phyloP scores from a whole-genome alignment of 2,797 vertebrate genomes.

The Mormyrops attenuatus region DNA sequence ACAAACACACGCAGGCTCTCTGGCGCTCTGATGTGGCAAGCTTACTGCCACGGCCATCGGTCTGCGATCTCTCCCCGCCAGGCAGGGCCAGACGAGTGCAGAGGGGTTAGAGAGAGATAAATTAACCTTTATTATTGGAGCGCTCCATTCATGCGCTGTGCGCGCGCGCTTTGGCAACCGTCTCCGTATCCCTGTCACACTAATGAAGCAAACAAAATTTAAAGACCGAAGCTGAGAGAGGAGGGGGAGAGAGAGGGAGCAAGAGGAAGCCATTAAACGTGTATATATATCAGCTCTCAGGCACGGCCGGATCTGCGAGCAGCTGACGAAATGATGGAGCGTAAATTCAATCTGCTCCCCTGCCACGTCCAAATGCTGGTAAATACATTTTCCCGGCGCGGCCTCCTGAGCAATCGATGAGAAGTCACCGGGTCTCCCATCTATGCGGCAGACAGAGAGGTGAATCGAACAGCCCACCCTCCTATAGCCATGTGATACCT shows the following conservation, averaged over 20 bases:
- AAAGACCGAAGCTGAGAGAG: background rate
- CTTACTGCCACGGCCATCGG: background rate
- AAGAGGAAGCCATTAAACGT: conserved; percentile 7
- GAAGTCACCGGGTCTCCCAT: background rate
- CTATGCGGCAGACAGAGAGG: background rate
- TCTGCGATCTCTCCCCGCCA: background rate
- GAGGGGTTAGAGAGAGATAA: background rate
- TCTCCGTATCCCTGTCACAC: conserved; percentile 11
- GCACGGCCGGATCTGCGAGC: conserved; percentile 4
- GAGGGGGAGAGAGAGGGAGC: background rate
- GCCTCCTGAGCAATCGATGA: background rate
- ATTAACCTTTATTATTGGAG: conserved; percentile 15
- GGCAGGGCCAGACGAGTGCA: background rate
- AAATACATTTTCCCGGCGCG: conserved; percentile 2
- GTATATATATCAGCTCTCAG: conserved; percentile 3
- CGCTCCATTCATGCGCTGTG: conserved; percentile 4
- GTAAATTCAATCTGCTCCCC: conserved; percentile 12
- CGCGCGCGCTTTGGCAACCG: background rate
- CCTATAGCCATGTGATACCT: background rate
- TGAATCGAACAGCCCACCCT: background rate
- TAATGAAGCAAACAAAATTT: conserved; percentile 16
- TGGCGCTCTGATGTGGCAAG: background rate
- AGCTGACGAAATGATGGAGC: conserved; percentile 1
- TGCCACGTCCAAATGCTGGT: background rate
- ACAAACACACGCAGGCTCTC: background rate